Evolutionary conservation across 2,888 invertebrate genomes (phyloP), one percentile per base, ranked within the genome.

Genomic region (Rhamphomyia laevipes): DNA sequence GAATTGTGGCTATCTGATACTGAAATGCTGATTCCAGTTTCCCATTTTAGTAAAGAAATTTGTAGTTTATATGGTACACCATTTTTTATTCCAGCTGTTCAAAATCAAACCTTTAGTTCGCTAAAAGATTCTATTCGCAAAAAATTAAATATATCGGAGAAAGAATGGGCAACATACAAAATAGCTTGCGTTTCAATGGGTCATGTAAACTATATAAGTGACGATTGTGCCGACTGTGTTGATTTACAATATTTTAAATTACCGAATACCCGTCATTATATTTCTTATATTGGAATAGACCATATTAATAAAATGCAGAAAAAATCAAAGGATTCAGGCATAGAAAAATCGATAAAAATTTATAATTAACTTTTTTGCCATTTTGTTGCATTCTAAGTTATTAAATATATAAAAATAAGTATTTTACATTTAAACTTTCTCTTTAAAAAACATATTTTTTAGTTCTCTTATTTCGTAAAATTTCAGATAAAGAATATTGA

Each of bases 281-380:
- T 27, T 23, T 43, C 95, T 49, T 96, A 93, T 90, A 79, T 97
- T 58, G 97, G 96, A 41, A 77, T 97, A 63, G 96, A 97, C 73
- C 97, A 97, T 73, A 83, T 94, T 66, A 97, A 97, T 77, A 97
- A 96, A 75, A 89, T 93, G 58, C 91, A 95, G 47, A 95, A 94
- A 73, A 80, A 27, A 27, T 5, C 12, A n/a, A 21, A n/a, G 10
- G 21, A 23, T n/a, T 15, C n/a, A 35, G 13, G n/a, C 3, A 4
- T 42, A 9, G 42, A 27, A 27, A 42, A 42, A 27, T 21, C 42
- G 2, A 23, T 42, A 9, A 27, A 23, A 42, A 42, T 42, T 23
- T 42, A 42, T 23, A 27, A 42, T 27, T 42, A n/a, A 42, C 7
- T 7, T 27, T 27, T 27, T 4, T 9, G 9, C 9, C 21, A 21